phyloP scores from a whole-genome alignment of 2,113 vertebrate genomes.

The Dolichotis patagonum region DNA sequence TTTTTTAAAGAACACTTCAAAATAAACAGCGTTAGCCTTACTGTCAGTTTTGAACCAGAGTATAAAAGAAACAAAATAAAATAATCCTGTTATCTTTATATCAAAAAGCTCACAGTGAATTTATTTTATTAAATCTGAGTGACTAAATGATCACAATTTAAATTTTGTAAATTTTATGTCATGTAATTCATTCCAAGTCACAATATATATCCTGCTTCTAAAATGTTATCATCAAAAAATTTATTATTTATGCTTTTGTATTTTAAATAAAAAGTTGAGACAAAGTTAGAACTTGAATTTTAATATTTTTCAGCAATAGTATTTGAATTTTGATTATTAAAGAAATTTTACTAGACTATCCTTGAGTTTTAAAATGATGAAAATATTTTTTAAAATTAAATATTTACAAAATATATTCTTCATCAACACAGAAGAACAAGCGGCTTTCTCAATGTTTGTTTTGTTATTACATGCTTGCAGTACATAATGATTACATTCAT shows the following conservation, averaged over 20 bases:
- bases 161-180: background rate
- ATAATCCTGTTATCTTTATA: background rate
- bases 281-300: background rate
- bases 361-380: background rate
- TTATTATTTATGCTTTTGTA: background rate
- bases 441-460: background rate
- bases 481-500: background rate
- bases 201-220: background rate
- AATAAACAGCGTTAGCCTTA: background rate
- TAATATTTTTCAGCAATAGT: background rate
- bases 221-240: background rate
- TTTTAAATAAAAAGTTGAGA: background rate
- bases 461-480: background rate
- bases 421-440: background rate
- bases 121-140: background rate
- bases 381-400: background rate
- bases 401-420: constrained; percentile 23
- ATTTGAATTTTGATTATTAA: background rate
- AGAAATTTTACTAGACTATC: background rate
- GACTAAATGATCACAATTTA: background rate
- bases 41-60: background rate
- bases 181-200: background rate
- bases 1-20: background rate
- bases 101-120: background rate
- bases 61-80: background rate